These are phyloP conservation scores for Hydrotaea diabolus DNA, from an alignment of 2,888 invertebrate genomes.

Conservation along the genomic window DNA sequence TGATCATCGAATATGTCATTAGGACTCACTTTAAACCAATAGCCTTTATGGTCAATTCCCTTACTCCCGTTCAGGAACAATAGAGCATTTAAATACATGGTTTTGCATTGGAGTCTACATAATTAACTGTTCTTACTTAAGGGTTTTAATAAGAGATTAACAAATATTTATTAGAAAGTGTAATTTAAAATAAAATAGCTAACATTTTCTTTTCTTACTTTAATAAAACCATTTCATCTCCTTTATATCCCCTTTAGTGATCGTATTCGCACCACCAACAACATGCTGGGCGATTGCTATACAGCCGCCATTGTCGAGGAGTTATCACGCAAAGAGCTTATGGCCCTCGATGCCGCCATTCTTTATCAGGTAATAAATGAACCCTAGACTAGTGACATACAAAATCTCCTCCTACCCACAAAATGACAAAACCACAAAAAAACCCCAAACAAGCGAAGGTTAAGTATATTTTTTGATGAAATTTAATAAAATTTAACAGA, in stretches of 20 bases:
- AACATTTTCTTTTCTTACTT: too few relatives aligned
- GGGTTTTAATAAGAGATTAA: too few relatives aligned
- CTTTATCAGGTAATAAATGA: conserved; percentile 81
- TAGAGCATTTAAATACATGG: too few relatives aligned
- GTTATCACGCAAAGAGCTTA: conserved; percentile 89
- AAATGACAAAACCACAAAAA: neutral
- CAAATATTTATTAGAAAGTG: too few relatives aligned
- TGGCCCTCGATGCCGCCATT: conserved; percentile 87
- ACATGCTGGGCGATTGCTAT: conserved; percentile 93
- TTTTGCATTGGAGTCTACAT: too few relatives aligned
- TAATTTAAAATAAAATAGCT: too few relatives aligned
- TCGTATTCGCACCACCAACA: conserved; percentile 92
- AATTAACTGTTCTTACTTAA: too few relatives aligned
- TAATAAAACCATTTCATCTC: neutral
- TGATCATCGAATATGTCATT: too few relatives aligned
- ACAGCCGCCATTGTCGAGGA: conserved; percentile 92
- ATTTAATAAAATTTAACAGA: conserved; percentile 55
- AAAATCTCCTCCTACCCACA: conserved; percentile 1
- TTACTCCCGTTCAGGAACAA: too few relatives aligned
- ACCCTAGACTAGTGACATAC: conserved; percentile 4
- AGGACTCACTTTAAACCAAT: too few relatives aligned
- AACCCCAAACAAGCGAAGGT: conserved; percentile 20
- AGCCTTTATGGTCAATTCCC: too few relatives aligned
- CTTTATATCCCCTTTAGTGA: conserved; percentile 84
- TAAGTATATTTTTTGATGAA: conserved; percentile 55